Conservation (phyloP, 2,113 vertebrate species). For the Halcyon malimbica region DNA sequence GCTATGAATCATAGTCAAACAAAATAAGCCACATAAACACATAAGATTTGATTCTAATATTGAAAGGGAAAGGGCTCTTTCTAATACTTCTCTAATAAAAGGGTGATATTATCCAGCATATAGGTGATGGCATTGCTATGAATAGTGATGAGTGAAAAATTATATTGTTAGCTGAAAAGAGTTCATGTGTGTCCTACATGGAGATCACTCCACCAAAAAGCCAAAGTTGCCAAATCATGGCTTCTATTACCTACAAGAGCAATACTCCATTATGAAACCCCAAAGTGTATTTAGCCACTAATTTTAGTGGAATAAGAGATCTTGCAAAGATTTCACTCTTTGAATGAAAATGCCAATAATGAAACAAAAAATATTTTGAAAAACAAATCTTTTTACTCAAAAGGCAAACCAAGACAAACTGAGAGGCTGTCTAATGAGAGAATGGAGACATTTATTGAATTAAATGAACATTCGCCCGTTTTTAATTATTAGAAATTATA, state of each 20-base stretch:
- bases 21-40: background rate
- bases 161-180: background rate
- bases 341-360: background rate
- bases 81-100: background rate
- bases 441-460: background rate
- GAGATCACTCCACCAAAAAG: background rate
- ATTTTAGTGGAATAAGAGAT: background rate
- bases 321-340: background rate
- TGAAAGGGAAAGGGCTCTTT: background rate
- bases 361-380: background rate
- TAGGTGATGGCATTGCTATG: background rate
- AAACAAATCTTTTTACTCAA: background rate
- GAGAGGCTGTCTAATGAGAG: background rate
- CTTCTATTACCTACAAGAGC: background rate
- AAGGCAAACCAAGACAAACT: background rate
- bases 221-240: background rate
- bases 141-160: background rate
- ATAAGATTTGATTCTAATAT: background rate
- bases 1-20: background rate
- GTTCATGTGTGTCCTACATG: background rate
- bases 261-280: background rate
- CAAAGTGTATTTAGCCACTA: background rate
- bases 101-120: background rate
- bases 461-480: background rate
- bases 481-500: conserved; percentile 18